Conservation (phyloP, 1,140 invertebrate species). For the Heliconius himera region DNA sequence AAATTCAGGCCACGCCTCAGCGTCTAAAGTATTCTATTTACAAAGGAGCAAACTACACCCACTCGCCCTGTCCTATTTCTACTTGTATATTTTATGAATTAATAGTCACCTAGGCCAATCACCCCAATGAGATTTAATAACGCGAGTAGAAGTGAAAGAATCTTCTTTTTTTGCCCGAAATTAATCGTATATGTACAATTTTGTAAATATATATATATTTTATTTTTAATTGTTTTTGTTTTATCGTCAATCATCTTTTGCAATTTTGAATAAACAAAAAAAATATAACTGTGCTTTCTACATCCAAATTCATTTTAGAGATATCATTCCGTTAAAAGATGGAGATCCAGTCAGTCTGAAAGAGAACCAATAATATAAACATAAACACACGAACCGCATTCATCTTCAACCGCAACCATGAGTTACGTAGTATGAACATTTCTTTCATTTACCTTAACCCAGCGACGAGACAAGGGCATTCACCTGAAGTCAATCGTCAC, state of each 20-base stretch:
- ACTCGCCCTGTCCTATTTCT: not conserved
- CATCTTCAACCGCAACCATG: too few species aligned
- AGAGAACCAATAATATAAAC: too few species aligned
- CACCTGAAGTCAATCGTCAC: not conserved
- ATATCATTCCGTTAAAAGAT: not conserved
- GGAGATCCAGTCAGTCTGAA: too few species aligned
- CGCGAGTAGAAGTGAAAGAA: not conserved
- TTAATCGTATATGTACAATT: not conserved
- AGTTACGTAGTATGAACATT: not conserved
- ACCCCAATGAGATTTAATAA: not conserved
- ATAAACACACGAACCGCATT: too few species aligned
- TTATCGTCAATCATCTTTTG: too few species aligned
- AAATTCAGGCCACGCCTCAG: not conserved
- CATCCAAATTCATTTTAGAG: not conserved
- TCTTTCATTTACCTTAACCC: not conserved
- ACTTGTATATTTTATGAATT: slow-evolving; percentile 8
- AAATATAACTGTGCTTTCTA: not conserved
- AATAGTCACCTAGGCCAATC: slow-evolving; percentile 2
- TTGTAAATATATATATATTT: not conserved
- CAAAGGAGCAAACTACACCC: slow-evolving; percentile 7
- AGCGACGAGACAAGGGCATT: not conserved
- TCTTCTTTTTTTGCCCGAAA: not conserved
- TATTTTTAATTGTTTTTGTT: not conserved
- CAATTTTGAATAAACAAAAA: too few species aligned
- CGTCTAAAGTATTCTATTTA: slow-evolving; percentile 3